These are phyloP conservation scores for Luidia sarsii DNA, from an alignment of 53 echinoderm and acorn worm species.

Conservation along the genomic window DNA sequence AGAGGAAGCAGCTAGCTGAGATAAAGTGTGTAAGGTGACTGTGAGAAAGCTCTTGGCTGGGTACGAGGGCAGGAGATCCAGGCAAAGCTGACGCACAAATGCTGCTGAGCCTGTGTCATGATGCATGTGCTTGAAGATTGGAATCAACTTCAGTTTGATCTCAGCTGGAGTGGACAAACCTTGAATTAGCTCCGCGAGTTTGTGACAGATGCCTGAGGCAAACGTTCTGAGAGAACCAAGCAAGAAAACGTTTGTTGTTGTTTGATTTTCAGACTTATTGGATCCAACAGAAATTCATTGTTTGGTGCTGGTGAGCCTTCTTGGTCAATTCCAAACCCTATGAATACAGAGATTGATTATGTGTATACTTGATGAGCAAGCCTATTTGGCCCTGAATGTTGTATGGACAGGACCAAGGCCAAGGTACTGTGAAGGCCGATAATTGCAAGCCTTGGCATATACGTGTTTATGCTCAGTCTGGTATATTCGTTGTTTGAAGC, in stretches of 20 bases:
- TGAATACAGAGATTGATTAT: neutral
- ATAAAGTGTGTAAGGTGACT: slow-evolving; percentile 79
- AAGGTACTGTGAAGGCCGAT: too few relatives aligned
- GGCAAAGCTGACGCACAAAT: slow-evolving; percentile 79
- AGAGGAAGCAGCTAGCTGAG: slow-evolving; percentile 84
- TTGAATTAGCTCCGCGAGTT: slow-evolving; percentile 88
- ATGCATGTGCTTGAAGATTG: slow-evolving; percentile 97
- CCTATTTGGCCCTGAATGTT: too few relatives aligned
- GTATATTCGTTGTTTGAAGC: too few relatives aligned
- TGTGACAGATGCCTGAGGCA: slow-evolving; percentile 94
- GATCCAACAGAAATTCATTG: too few relatives aligned
- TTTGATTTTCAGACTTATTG: too few relatives aligned
- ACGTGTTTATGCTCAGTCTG: too few relatives aligned
- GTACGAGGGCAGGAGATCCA: slow-evolving; percentile 83
- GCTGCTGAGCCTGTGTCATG: slow-evolving; percentile 82
- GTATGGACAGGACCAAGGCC: too few relatives aligned
- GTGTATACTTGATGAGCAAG: neutral
- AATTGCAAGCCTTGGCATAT: too few relatives aligned
- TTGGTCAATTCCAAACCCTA: neutral
- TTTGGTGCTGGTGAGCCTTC: neutral
- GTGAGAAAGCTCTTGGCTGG: slow-evolving; percentile 87
- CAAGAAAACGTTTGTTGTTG: too few relatives aligned
- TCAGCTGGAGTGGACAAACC: slow-evolving; percentile 93
- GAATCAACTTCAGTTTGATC: slow-evolving; percentile 96
- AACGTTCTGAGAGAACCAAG: slow-evolving; percentile 73